Evolutionary conservation across 2,888 invertebrate genomes (phyloP).

Genomic region (Autographa gamma): DNA sequence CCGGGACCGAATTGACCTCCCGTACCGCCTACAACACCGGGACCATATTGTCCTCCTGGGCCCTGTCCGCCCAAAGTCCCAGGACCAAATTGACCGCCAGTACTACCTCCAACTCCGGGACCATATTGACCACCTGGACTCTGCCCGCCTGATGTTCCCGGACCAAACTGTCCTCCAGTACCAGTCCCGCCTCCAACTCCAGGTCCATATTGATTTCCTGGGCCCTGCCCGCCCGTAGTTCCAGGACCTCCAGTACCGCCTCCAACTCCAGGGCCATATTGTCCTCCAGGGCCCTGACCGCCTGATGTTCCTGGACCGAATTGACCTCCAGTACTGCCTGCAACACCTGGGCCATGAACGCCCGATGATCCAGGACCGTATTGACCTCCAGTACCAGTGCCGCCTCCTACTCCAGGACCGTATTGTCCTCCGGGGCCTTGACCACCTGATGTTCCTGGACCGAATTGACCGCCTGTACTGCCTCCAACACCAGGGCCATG

Average conservation of each 20-base stretch:
- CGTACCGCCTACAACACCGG: background rate
- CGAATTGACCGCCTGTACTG: constrained; percentile 16
- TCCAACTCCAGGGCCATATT: constrained; percentile 3
- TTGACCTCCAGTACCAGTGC: constrained; percentile 26
- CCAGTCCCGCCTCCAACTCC: constrained; percentile 1
- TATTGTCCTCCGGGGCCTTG: background rate
- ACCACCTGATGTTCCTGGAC: constrained; percentile 3
- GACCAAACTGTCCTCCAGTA: constrained; percentile 9
- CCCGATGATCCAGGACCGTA: constrained; percentile 9
- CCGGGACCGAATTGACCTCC: background rate
- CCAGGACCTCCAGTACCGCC: constrained; percentile 14
- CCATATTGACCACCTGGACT: constrained; percentile 10
- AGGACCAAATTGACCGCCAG: background rate
- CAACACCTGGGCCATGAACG: background rate
- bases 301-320: background rate
- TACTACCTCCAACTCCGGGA: constrained; percentile 9
- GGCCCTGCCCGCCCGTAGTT: background rate
- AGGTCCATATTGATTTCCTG: constrained; percentile 17
- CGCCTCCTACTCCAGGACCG: constrained; percentile 14
- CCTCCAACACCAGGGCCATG: background rate
- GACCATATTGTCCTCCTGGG: constrained; percentile 20
- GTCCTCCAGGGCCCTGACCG: constrained; percentile 3
- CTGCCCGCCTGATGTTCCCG: background rate
- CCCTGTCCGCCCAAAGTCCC: constrained; percentile 14
- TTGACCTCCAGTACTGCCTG: constrained; percentile 9